Percentiles rank a stretch among this genome's conserved stretches.
Evolutionary conservation across 2,113 vertebrate species (phyloP).

Genomic region (Crotalus horridus): DNA sequence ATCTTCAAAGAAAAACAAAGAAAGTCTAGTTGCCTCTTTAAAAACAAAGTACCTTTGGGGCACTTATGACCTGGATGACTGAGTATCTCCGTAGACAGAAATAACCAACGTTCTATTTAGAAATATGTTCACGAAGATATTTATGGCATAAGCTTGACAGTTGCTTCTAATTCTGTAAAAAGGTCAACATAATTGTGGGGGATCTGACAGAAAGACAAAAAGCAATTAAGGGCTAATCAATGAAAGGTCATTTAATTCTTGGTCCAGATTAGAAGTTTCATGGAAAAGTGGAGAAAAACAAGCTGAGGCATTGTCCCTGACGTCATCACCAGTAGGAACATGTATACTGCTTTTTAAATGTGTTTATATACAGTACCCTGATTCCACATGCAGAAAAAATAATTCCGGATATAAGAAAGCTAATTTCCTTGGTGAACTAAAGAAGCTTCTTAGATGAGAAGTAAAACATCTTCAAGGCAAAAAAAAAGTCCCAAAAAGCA

Average conservation of each 20-base stretch:
- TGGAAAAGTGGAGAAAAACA: slow-evolving; percentile 4
- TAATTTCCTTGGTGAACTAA: neutral
- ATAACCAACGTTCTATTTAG: neutral
- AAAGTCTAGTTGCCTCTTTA: neutral
- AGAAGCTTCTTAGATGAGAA: no score
- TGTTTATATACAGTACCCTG: neutral
- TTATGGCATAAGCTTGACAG: slow-evolving; percentile 20
- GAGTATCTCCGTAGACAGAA: neutral
- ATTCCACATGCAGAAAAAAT: neutral
- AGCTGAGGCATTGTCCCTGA: neutral
- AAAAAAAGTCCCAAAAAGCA: no score
- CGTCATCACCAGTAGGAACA: neutral
- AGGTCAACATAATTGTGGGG: slow-evolving; percentile 36
- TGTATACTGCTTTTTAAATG: neutral
- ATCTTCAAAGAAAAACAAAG: neutral
- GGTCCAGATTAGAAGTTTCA: slow-evolving; percentile 34
- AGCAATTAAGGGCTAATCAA: slow-evolving; percentile 47
- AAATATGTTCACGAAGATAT: slow-evolving; percentile 13
- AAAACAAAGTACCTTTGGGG: neutral
- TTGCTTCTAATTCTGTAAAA: slow-evolving; percentile 44
- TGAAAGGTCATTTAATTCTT: slow-evolving; percentile 50
- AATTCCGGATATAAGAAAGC: neutral
- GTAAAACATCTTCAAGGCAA: no score
- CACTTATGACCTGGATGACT: neutral
- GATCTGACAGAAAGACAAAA: slow-evolving; percentile 48